Conservation (phyloP, 2,113 vertebrate species). For the Chaenocephalus aceratus region DNA sequence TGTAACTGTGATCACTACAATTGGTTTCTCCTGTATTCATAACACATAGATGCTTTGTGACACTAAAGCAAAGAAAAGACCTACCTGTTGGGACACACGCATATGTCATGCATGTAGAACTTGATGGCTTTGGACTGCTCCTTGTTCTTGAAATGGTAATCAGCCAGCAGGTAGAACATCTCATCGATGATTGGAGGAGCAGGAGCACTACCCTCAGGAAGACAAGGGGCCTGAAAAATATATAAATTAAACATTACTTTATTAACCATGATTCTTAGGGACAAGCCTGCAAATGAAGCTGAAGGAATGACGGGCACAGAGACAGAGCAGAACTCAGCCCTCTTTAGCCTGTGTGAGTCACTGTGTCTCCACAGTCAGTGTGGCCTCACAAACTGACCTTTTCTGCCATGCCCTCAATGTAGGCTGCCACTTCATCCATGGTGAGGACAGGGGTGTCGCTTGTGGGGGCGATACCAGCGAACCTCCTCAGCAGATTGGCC, state of each 20-base stretch:
- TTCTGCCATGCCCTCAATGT: conserved; percentile 90
- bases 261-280: background rate
- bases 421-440: conserved; percentile 91
- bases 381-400: conserved; percentile 84
- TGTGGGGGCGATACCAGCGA: conserved; percentile 89
- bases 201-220: conserved; percentile 89
- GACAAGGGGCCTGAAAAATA: conserved; percentile 86
- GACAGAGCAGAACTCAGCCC: background rate
- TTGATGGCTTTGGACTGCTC: conserved; percentile 98
- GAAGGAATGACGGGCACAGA: background rate
- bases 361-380: background rate
- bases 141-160: conserved; percentile 99
- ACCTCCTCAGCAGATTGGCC: conserved; percentile 94
- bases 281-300: background rate
- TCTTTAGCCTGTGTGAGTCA: conserved; percentile 10
- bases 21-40: too few relatives aligned
- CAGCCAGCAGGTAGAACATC: conserved; percentile 95
- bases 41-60: background rate
- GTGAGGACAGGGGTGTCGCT: conserved; percentile 88
- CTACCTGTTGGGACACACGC: conserved; percentile 94
- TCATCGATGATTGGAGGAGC: conserved; percentile 92
- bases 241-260: conserved; percentile 2
- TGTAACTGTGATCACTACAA: too few relatives aligned
- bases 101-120: conserved; percentile 98
- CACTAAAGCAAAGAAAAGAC: background rate